Evolutionary conservation across 2,113 vertebrate species (phyloP).

Genomic region (Litocranius walleri): DNA sequence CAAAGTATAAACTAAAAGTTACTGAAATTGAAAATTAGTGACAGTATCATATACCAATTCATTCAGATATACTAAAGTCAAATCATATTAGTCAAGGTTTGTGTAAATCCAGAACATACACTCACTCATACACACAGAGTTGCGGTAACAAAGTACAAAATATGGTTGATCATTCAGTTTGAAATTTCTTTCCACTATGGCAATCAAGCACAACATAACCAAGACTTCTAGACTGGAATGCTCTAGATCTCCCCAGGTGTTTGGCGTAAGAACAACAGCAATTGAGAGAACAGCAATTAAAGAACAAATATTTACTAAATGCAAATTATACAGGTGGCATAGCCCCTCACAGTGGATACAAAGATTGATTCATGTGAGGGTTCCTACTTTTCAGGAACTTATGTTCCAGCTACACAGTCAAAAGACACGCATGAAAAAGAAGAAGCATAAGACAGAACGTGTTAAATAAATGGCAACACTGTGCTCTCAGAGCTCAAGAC

Average conservation of each 20-base stretch:
- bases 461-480: background rate
- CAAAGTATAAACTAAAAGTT: background rate
- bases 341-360: background rate
- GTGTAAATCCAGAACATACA: background rate
- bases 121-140: background rate
- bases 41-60: background rate
- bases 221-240: background rate
- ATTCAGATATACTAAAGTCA: background rate
- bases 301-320: background rate
- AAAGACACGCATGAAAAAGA: background rate
- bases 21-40: background rate
- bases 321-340: background rate
- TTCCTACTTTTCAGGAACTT: background rate
- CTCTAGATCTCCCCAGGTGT: background rate
- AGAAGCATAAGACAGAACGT: background rate
- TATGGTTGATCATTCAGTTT: slow-evolving; percentile 56
- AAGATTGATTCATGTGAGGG: background rate
- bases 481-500: background rate
- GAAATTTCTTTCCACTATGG: slow-evolving; percentile 4
- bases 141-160: slow-evolving; percentile 47
- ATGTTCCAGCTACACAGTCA: background rate
- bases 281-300: background rate
- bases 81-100: background rate
- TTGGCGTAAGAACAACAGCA: background rate
- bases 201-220: background rate